These are phyloP conservation scores for Watsonalla binaria DNA, from an alignment of 2,888 invertebrate genomes.

Conservation along the genomic window DNA sequence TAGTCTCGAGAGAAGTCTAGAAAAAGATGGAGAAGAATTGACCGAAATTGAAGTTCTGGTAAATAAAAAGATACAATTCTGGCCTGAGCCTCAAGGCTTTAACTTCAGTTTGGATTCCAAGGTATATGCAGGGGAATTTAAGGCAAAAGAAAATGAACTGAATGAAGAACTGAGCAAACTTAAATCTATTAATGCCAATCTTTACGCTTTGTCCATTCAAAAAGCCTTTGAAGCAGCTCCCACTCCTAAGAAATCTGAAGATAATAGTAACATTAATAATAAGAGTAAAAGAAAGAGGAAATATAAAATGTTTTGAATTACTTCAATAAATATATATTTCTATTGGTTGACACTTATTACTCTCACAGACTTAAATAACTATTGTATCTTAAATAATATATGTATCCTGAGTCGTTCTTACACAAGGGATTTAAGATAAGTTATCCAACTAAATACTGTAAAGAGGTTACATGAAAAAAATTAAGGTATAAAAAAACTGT, in stretches of 20 bases:
- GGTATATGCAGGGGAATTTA: slow-evolving; percentile 40
- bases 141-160: slow-evolving; percentile 45
- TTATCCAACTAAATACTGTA: no score
- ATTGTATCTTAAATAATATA: no score
- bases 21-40: slow-evolving; percentile 66
- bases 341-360: neutral
- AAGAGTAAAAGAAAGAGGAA: slow-evolving; percentile 32
- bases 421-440: no score
- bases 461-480: no score
- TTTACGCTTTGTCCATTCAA: slow-evolving; percentile 76
- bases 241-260: slow-evolving; percentile 12
- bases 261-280: slow-evolving; percentile 39
- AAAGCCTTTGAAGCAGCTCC: slow-evolving; percentile 53
- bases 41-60: slow-evolving; percentile 64
- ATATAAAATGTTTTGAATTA: slow-evolving; percentile 11
- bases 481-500: no score
- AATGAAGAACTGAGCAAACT: slow-evolving; percentile 74
- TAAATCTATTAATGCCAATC: slow-evolving; percentile 77
- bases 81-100: slow-evolving; percentile 40
- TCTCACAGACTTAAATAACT: neutral
- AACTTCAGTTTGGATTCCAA: slow-evolving; percentile 27
- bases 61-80: slow-evolving; percentile 59
- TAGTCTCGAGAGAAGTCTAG: slow-evolving; percentile 81
- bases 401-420: no score
- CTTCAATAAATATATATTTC: neutral